Conservation (phyloP, 2,113 vertebrate species). For the Todiramphus saurophagus region DNA sequence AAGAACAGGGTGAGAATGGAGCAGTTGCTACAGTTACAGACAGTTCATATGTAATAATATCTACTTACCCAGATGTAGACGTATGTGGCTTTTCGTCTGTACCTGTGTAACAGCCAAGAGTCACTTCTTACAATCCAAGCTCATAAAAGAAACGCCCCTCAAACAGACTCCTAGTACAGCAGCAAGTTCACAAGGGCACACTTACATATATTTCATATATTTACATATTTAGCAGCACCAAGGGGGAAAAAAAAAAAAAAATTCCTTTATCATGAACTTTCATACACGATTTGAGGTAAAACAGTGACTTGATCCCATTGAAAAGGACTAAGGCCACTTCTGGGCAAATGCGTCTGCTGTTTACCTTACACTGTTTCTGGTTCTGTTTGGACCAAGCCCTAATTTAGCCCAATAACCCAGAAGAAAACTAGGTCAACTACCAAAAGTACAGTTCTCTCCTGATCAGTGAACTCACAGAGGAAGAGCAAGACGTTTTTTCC, state of each 20-base stretch:
- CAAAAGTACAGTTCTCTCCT: not conserved
- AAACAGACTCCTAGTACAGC: not conserved
- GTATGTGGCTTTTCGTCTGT: constrained; percentile 18
- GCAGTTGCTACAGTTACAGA: not conserved
- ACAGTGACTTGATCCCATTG: not conserved
- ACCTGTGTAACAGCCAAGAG: constrained; percentile 52
- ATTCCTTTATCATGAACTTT: not conserved
- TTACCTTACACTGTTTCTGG: not conserved
- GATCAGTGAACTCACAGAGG: not conserved
- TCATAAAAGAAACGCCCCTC: not conserved
- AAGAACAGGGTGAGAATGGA: not conserved
- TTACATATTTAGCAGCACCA: not conserved
- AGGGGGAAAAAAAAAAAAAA: not conserved
- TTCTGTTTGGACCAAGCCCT: not conserved
- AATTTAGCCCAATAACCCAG: not conserved
- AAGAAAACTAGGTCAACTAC: not conserved
- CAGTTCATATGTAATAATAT: accelerated
- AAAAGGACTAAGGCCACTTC: not conserved
- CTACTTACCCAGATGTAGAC: constrained; percentile 33
- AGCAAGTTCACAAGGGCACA: not conserved
- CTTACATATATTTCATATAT: not conserved
- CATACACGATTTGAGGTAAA: not conserved
- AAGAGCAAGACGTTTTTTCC: not conserved
- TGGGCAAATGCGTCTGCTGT: not conserved
- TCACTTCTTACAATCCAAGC: not conserved